phyloP scores from a whole-genome alignment of 2,888 invertebrate genomes.

The Noctua pronuba region DNA sequence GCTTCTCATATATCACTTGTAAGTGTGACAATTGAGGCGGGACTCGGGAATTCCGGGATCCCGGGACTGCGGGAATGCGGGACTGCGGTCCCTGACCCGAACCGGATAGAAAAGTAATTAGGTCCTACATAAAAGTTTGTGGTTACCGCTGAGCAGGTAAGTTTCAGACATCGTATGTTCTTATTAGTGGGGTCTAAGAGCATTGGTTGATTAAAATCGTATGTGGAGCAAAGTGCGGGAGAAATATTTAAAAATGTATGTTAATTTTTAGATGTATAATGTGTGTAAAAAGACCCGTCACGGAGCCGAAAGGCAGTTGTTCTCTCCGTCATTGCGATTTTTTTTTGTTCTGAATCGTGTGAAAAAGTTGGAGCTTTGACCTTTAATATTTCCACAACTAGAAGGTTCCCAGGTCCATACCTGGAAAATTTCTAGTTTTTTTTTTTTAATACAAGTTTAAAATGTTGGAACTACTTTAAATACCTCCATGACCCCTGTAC shows the following conservation, averaged over 20 bases:
- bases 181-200: neutral
- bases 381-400: too few relatives aligned
- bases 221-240: neutral
- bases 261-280: neutral
- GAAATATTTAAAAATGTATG: neutral
- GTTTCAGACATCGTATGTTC: slow-evolving; percentile 25
- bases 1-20: slow-evolving; percentile 66
- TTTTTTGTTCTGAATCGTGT: too few relatives aligned
- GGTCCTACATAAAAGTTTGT: slow-evolving; percentile 62
- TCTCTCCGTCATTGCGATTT: too few relatives aligned
- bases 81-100: slow-evolving; percentile 46
- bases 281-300: too few relatives aligned
- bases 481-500: too few relatives aligned
- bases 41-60: slow-evolving; percentile 49
- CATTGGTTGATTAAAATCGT: slow-evolving; percentile 27
- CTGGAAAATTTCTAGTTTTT: too few relatives aligned
- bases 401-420: too few relatives aligned
- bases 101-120: slow-evolving; percentile 72
- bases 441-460: too few relatives aligned
- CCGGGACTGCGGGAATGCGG: slow-evolving; percentile 53
- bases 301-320: too few relatives aligned
- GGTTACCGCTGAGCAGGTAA: slow-evolving; percentile 44
- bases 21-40: slow-evolving; percentile 64
- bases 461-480: too few relatives aligned
- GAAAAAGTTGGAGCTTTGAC: too few relatives aligned